Conservation (phyloP, 2,797 vertebrate species). For the Xenops minutus region DNA sequence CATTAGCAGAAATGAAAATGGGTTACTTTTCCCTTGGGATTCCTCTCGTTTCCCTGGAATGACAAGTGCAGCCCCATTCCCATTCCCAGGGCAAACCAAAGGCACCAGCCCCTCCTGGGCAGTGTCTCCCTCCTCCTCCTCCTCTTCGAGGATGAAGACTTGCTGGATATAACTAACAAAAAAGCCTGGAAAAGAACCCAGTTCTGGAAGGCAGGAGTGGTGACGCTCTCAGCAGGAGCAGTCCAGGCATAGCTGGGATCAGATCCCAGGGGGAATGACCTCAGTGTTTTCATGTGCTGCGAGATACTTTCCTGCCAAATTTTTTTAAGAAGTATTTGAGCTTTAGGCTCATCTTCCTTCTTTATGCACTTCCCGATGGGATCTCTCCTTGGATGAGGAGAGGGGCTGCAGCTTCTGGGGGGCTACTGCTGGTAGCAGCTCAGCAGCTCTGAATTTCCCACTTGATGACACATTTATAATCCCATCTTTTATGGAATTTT, state of each 20-base stretch:
- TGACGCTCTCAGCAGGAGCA: rapidly evolving
- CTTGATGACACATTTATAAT: not conserved
- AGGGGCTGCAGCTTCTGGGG: not conserved
- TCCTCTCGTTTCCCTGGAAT: not conserved
- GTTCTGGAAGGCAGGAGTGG: not conserved
- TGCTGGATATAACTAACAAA: not conserved
- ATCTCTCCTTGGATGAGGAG: not conserved
- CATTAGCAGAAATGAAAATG: not conserved
- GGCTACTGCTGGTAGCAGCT: not conserved
- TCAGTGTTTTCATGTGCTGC: not conserved
- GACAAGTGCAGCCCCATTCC: not conserved
- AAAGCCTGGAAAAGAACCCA: not conserved
- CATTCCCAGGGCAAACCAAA: not conserved
- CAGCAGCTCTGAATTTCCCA: not conserved
- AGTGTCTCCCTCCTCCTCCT: not conserved
- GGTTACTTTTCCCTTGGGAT: not conserved
- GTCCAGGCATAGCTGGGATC: not conserved
- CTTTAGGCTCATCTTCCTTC: not conserved
- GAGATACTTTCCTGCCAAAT: not conserved
- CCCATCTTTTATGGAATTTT: not conserved
- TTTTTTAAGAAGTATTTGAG: not conserved
- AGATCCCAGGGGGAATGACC: not conserved
- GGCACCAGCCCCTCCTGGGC: rapidly evolving
- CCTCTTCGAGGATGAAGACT: rapidly evolving
- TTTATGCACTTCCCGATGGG: rapidly evolving